Conservation (phyloP, 2,888 invertebrate genomes). For the Pelosia muscerda region DNA sequence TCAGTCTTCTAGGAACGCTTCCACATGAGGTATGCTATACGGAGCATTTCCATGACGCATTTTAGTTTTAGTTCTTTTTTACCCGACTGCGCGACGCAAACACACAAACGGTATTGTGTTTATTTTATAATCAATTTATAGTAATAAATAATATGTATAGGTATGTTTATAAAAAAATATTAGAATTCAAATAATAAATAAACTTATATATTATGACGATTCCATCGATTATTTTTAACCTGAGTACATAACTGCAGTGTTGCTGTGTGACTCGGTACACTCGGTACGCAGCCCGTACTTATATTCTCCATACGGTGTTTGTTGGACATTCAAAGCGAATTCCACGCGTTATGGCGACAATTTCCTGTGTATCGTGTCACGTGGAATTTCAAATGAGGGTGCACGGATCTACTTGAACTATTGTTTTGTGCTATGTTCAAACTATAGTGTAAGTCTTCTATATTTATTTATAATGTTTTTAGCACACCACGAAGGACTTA, state of each 20-base stretch:
- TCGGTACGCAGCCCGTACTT: background rate
- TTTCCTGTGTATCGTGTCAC: conserved; percentile 69
- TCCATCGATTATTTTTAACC: conserved; percentile 5
- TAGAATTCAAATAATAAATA: too few species aligned
- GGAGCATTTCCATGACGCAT: too few species aligned
- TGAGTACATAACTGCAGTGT: background rate
- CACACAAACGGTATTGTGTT: too few species aligned
- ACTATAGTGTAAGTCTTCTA: background rate
- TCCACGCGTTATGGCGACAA: conserved; percentile 59
- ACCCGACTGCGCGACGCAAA: too few species aligned
- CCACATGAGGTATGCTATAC: too few species aligned
- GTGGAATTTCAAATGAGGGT: conserved; percentile 68
- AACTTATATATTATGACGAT: background rate
- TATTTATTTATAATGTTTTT: background rate
- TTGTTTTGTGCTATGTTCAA: background rate
- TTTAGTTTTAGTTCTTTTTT: too few species aligned
- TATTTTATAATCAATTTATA: too few species aligned
- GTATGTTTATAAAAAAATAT: too few species aligned
- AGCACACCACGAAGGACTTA: too few species aligned
- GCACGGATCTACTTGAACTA: background rate
- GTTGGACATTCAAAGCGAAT: conserved; percentile 53
- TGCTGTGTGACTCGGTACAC: background rate
- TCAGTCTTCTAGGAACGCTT: too few species aligned
- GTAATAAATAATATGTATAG: too few species aligned
- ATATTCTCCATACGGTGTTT: conserved; percentile 12